Base-by-base conservation (phyloP, 2,113 vertebrate species). In the Paedocypris sp. region DNA sequence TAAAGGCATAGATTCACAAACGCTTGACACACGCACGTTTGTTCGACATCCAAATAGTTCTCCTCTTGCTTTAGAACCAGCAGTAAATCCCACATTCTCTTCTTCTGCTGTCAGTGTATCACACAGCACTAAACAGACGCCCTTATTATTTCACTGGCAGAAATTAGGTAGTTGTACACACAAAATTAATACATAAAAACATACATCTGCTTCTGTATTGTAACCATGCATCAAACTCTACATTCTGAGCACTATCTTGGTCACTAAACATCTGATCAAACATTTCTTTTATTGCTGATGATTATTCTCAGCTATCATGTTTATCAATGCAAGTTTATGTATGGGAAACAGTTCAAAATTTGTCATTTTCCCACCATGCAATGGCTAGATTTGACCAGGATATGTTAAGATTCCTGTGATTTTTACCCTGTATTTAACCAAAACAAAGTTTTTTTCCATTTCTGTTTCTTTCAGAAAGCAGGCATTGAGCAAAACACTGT, bases 381-480 rank as follows among this genome's bases (percentile, higher is more conserved):
- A 85, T 88, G 68, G 82, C 87, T 87, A 87, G 88, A 86, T 90
- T 87, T 79, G 83, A 84, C 83, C 82, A 73, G 88, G 79, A 82
- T 84, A 85, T 96, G 91, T 90, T 89, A 90, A 90, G 86, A 88
- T 86, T 88, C 88, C 85, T 85, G 83, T 35, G 63, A 85, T 83
- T 83, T 85, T 87, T 86, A 97, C 94, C 95, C 94, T 97, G 94
- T 97, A 89, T 91, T 80, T 74, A 80, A 84, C 83, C 81, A 79
- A 74, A 62, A 73, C 53, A 76, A 71, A 78, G 77, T 43, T 62
- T 50, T 56, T 15, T 31, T 58, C 11, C 9, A 87, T 29, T 31
- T n/a, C 6, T 2, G 35, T 45, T 62, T 49, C 15, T 59, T 83
- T 82, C 76, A 81, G 78, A 79, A 67, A 22, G 62, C 29, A 71